Evolutionary conservation across 2,113 vertebrate genomes (phyloP).

Genomic region (Prionailurus viverrinus): DNA sequence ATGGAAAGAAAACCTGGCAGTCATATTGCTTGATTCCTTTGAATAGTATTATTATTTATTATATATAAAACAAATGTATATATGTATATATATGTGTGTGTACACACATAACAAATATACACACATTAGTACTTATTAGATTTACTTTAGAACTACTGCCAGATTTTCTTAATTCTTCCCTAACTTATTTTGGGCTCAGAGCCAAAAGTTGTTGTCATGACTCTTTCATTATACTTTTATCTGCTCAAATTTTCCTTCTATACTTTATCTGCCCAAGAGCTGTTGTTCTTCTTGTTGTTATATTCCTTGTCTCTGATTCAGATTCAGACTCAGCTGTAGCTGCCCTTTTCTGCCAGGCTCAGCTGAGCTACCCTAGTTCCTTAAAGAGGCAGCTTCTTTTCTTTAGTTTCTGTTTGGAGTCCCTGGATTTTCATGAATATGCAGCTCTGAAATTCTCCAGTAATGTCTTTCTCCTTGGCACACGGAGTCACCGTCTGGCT

Average conservation of each 20-base stretch:
- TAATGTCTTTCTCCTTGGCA: background rate
- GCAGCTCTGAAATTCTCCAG: background rate
- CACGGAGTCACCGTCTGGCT: background rate
- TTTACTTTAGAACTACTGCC: background rate
- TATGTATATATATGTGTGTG: too few species aligned
- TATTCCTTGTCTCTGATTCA: background rate
- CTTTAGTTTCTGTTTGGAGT: background rate
- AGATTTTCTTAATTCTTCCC: background rate
- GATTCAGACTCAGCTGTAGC: background rate
- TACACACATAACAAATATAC: too few species aligned
- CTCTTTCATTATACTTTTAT: conserved; percentile 42
- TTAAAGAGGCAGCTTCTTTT: background rate
- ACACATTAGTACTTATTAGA: background rate
- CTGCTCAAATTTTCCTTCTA: background rate
- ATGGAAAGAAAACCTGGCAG: background rate
- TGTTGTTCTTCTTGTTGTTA: background rate
- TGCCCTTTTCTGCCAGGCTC: background rate
- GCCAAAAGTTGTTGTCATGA: conserved; percentile 23
- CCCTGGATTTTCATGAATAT: background rate
- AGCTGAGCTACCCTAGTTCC: background rate
- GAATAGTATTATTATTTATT: too few species aligned
- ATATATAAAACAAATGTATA: too few species aligned
- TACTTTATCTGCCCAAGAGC: background rate
- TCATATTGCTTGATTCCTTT: background rate
- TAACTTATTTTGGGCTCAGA: background rate